phyloP scores from a whole-genome alignment of 2,797 vertebrate genomes.

The Brachymystax lenok region DNA sequence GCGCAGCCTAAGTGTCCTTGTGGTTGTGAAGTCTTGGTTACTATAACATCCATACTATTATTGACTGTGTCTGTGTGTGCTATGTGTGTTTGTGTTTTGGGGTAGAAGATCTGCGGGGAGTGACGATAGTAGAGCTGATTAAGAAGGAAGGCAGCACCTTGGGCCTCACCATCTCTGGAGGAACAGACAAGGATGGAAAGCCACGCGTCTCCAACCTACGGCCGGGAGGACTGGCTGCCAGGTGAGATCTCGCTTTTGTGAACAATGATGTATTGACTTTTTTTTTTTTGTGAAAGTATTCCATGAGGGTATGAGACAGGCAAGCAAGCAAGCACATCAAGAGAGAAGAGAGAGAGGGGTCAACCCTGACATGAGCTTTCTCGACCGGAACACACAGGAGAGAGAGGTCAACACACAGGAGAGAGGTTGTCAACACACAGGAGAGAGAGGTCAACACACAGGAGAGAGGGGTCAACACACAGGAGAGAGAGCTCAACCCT shows the following conservation, averaged over 20 bases:
- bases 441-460: background rate
- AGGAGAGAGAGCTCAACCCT: too few relatives aligned
- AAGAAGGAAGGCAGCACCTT: slow-evolving; percentile 96
- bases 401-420: too few relatives aligned
- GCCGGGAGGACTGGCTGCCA: slow-evolving; percentile 91
- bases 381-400: background rate
- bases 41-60: background rate
- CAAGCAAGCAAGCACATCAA: too few relatives aligned
- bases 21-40: background rate
- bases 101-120: slow-evolving; percentile 92
- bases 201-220: slow-evolving; percentile 94
- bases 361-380: too few relatives aligned
- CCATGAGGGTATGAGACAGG: too few relatives aligned
- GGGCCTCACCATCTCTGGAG: slow-evolving; percentile 94
- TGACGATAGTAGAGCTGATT: slow-evolving; percentile 93
- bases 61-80: slow-evolving; percentile 31
- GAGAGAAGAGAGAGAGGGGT: too few relatives aligned
- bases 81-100: slow-evolving; percentile 31
- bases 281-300: background rate
- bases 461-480: too few relatives aligned
- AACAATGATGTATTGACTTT: too few relatives aligned
- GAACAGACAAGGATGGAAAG: slow-evolving; percentile 96
- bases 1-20: background rate
- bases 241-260: slow-evolving; percentile 71
- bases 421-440: background rate